Evolutionary conservation across 2,888 invertebrate genomes (phyloP), one percentile per base, ranked within the genome.

Genomic region (Caenorhabditis uteleia): DNA sequence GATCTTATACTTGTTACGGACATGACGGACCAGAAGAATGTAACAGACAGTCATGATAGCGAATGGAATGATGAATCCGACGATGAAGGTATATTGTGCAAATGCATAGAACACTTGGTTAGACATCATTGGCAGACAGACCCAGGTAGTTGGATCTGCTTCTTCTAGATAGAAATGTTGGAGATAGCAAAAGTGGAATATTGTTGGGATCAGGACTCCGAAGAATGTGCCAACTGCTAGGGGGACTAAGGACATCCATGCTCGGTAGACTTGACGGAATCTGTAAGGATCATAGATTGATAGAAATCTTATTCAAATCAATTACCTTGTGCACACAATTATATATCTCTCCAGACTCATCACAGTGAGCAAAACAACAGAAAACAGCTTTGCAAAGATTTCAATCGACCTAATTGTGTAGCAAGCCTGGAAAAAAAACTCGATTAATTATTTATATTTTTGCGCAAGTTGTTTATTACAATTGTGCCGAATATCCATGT

Each of bases 261-360:
- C 58, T 16, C 64, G 56, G 57, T 69, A 67, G 46, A 72, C 38
- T 31, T 67, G 55, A 33, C 71, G 67, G 16, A 75, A 51, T 48
- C 74, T 68, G 57, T 14, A 56, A 48, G 10, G n/a, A n/a, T n/a
- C n/a, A n/a, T n/a, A 45, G 48, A 44, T 48, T 36, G 29, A 36
- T 36, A 34, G 38, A 31, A 34, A n/a, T 5, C n/a, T 38, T 39
- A 20, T 23, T 20, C 21, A 12, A 39, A 40, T 18, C 34, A 39
- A 45, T 40, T 40, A 78, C 70, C 72, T 60, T 0, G 76, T 78
- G 38, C 78, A 78, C 5, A 78, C 78, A 42, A 78, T 73, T 40
- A 78, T 70, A 45, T 77, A 78, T 27, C 78, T 47, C 57, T 78
- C 77, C 42, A 78, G 55, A 43, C 75, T 75, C 77, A 78, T 77